These are phyloP conservation scores for Mesorhabditis belari DNA, from an alignment of 2,888 invertebrate genomes.

Conservation along the genomic window DNA sequence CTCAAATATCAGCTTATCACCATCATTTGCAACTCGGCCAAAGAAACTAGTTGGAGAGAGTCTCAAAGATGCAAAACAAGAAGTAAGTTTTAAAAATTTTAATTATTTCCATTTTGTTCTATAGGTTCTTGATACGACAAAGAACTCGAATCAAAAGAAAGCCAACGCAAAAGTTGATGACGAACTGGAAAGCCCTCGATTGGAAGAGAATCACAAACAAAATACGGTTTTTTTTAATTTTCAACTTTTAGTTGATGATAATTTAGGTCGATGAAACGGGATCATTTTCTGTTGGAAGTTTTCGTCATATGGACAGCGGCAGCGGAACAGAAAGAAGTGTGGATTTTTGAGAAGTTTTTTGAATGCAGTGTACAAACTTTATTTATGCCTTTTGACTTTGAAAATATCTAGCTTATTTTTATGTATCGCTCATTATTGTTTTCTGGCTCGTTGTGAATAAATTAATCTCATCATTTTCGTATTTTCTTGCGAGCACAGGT, in stretches of 20 bases:
- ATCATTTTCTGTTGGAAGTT: slow-evolving; percentile 22
- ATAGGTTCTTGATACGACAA: too few relatives aligned
- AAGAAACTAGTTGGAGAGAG: not conserved
- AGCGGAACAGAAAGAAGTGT: slow-evolving; percentile 18
- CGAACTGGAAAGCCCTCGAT: not conserved
- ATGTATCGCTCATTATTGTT: too few relatives aligned
- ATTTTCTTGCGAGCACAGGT: too few relatives aligned
- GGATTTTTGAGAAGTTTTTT: not conserved
- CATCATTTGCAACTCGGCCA: not conserved
- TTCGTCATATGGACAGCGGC: slow-evolving; percentile 34
- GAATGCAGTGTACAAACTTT: not conserved
- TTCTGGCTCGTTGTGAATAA: too few relatives aligned
- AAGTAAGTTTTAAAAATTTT: not conserved
- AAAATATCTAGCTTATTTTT: too few relatives aligned
- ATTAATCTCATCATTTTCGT: too few relatives aligned
- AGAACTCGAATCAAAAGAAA: not conserved
- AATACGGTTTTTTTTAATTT: too few relatives aligned
- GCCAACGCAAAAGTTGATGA: not conserved
- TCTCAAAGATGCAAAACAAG: not conserved
- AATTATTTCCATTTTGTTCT: not conserved
- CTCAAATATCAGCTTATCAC: not conserved
- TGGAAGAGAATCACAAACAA: too few relatives aligned
- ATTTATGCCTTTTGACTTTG: too few relatives aligned
- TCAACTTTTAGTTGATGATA: too few relatives aligned
- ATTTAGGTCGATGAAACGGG: slow-evolving; percentile 9